Conservation (phyloP, 2,888 invertebrate genomes). For the Torymus texanus region DNA sequence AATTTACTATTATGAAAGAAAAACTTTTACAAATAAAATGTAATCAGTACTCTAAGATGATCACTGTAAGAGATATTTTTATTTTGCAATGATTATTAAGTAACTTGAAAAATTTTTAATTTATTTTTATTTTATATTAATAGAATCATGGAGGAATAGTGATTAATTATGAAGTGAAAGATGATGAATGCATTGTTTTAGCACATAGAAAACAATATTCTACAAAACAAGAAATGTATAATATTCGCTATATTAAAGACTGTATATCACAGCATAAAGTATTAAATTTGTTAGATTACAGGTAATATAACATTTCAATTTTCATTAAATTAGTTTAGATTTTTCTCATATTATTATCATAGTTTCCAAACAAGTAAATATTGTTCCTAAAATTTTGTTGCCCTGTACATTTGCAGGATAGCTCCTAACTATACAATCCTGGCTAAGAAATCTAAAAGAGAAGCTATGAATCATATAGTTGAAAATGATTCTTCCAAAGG, state of each 20-base stretch:
- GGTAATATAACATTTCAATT: conserved; percentile 10
- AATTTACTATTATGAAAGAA: conserved; percentile 10
- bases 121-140: neutral
- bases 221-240: conserved; percentile 1
- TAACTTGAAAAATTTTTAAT: conserved; percentile 1
- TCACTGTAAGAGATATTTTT: neutral
- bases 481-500: too few relatives aligned
- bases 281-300: conserved; percentile 23
- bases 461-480: too few relatives aligned
- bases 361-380: too few relatives aligned
- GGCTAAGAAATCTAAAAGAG: too few relatives aligned
- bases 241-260: conserved; percentile 8
- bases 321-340: neutral
- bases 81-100: neutral
- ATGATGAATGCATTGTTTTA: conserved; percentile 27
- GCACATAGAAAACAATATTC: neutral
- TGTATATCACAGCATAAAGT: conserved; percentile 17
- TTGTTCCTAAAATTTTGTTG: too few relatives aligned
- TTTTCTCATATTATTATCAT: neutral
- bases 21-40: conserved; percentile 22
- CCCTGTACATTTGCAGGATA: too few relatives aligned
- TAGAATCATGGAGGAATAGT: conserved; percentile 20
- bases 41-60: conserved; percentile 14
- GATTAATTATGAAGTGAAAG: conserved; percentile 2
- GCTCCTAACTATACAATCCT: too few relatives aligned